Percentiles rank a stretch among this genome's conserved stretches.
Evolutionary conservation across 2,797 vertebrate genomes (phyloP).

Genomic region (Silurus lanzhouensis): DNA sequence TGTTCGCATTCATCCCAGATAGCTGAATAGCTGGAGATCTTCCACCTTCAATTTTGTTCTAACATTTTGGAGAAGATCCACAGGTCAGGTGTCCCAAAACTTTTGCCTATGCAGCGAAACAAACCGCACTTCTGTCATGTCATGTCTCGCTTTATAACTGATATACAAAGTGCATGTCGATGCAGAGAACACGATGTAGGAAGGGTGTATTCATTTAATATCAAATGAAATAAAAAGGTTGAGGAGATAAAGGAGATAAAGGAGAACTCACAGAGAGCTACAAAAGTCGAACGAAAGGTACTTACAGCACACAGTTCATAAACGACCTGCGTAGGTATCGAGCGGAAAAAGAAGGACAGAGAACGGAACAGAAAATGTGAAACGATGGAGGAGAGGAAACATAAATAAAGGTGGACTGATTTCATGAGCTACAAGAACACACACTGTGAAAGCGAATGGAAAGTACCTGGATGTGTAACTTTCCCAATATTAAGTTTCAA

Average conservation of each 20-base stretch:
- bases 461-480: too few relatives aligned
- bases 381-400: constrained; percentile 17
- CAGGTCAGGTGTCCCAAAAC: too few relatives aligned
- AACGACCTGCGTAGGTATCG: constrained; percentile 72
- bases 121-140: too few relatives aligned
- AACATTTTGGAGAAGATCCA: too few relatives aligned
- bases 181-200: neutral
- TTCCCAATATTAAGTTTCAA: too few relatives aligned
- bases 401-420: constrained; percentile 39
- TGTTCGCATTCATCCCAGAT: too few relatives aligned
- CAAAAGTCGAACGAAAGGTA: constrained; percentile 55
- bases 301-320: constrained; percentile 81
- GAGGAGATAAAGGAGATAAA: neutral
- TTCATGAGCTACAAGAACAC: constrained; percentile 2
- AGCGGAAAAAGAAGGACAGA: constrained; percentile 41
- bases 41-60: too few relatives aligned
- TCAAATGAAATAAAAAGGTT: neutral
- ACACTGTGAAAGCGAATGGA: neutral
- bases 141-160: neutral
- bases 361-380: constrained; percentile 51
- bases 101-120: too few relatives aligned
- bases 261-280: neutral
- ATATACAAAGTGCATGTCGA: neutral
- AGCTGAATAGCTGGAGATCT: too few relatives aligned
- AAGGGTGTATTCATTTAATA: neutral